Evolutionary conservation across 2,888 invertebrate genomes (phyloP).

Genomic region (Tenthredo scrophulariae): DNA sequence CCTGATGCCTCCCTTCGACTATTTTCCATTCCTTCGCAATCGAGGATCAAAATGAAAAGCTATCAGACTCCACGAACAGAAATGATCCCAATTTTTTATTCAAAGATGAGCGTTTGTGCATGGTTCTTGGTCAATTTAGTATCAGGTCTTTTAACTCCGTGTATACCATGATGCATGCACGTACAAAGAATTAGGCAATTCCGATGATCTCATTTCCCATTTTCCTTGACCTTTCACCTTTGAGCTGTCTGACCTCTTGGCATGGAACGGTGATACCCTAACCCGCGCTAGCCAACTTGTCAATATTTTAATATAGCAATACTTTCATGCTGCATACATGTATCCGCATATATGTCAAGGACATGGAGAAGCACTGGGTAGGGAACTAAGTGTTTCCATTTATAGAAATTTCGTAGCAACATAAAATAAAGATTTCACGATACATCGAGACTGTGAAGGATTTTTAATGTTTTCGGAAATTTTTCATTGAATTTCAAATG

Average conservation of each 20-base stretch:
- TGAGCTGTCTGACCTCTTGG: conserved; percentile 13
- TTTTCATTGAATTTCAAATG: neutral
- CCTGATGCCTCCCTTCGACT: neutral
- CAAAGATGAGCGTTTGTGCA: too few relatives aligned
- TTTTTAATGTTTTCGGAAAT: neutral
- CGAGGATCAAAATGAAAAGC: too few relatives aligned
- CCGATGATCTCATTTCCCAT: neutral
- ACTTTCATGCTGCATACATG: neutral
- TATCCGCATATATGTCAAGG: conserved; percentile 8
- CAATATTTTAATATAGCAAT: conserved; percentile 5
- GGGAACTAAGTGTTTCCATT: neutral
- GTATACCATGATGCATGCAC: too few relatives aligned
- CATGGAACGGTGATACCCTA: neutral
- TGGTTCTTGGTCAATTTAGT: too few relatives aligned
- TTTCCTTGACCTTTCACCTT: conserved; percentile 18
- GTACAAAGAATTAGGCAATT: neutral
- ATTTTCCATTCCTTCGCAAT: too few relatives aligned
- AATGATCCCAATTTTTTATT: too few relatives aligned
- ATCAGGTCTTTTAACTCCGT: too few relatives aligned
- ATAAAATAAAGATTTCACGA: neutral
- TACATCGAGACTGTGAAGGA: too few relatives aligned
- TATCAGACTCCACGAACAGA: too few relatives aligned
- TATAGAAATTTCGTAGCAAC: neutral
- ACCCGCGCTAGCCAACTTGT: neutral
- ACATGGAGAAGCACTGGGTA: too few relatives aligned